Base-by-base conservation (phyloP, 2,888 invertebrate genomes). In the Parapristionchus giblindavisi region DNA sequence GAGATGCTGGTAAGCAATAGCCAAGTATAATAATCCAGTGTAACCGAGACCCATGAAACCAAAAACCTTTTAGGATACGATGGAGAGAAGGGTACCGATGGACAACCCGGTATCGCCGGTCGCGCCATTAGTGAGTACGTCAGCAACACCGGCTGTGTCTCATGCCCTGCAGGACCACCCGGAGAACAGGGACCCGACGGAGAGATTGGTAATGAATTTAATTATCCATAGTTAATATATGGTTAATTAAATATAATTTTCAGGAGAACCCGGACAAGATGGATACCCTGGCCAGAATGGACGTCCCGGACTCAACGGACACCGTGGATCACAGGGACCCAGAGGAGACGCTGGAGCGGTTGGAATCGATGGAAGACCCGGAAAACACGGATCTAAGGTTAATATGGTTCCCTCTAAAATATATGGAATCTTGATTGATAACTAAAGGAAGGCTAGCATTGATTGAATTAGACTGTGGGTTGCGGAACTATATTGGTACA, bases 1-100 rank as follows among this genome's bases (percentile, higher is more conserved):
- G 82, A 79, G 77, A 80, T 73, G 80, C 82, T 70, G 82, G 83
- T 79, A 80, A 81, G 48, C n/a, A n/a, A n/a, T n/a, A n/a, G n/a
- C n/a, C n/a, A n/a, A n/a, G n/a, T n/a, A n/a, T n/a, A n/a, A n/a
- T n/a, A n/a, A n/a, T n/a, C n/a, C n/a, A n/a, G n/a, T n/a, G n/a
- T n/a, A n/a, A n/a, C n/a, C n/a, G n/a, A n/a, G n/a, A n/a, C n/a
- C n/a, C n/a, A n/a, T n/a, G n/a, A n/a, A n/a, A n/a, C n/a, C n/a
- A n/a, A n/a, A n/a, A n/a, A n/a, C n/a, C n/a, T n/a, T n/a, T n/a
- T n/a, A n/a, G n/a, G 63, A 40, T 32, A 29, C 70, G 82, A 83
- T 34, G 84, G 84, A 75, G 63, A 76, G n/a, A 80, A 81, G 48
- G 84, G 84, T 70, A 72, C 77, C 24, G 81, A 81, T 54, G 84